Evolutionary conservation across 2,113 vertebrate species (phyloP), one percentile per base, ranked within the genome.

Genomic region (Andinoacara biseriatus): DNA sequence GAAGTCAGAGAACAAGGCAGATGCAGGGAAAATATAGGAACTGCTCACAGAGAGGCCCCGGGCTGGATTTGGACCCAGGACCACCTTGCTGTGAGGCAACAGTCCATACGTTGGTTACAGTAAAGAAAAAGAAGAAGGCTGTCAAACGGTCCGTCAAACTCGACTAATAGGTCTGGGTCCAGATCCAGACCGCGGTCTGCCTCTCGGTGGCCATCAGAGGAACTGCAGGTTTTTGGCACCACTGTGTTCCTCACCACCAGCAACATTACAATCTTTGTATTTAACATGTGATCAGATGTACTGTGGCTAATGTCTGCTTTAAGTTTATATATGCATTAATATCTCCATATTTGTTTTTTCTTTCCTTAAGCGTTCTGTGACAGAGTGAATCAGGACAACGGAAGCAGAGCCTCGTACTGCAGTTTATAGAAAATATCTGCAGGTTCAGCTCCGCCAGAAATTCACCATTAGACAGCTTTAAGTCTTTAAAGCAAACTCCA

Each of bases 361-460:
- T 38, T 15, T 38, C 8, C 24, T 24, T 4, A 3, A 0, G 81
- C 69, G 69, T 61, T 31, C 10, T 52, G 86, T 84, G 81, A 72
- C 81, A 72, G 14, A 77, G 58, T 38, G 58, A 62, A 58, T 80
- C 72, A 72, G 31, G n/a, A 35, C n/a, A 10, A 33, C 15, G 24
- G 56, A 9, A 58, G 7, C 58, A 69, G 24, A 56, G 52, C 31
- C 2, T 7, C 24, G 10, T 17, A 1, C 6, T 75, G 33, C 33
- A 40, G 52, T 24, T 77, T 26, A 3, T 76, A n/a, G 20, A 2
- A 7, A 1, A 5, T 78, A 22, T 69, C 74, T 77, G 38, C 65
- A 54, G 43, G 76, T 31, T 22, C 5, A 0, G 35, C 22, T 43
- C 26, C 22, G 33, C 38, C 56, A 58, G n/a, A 22, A 74, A 38